These are phyloP conservation scores for Miichthys miiuy DNA, from an alignment of 2,797 vertebrate genomes.

Conservation along the genomic window DNA sequence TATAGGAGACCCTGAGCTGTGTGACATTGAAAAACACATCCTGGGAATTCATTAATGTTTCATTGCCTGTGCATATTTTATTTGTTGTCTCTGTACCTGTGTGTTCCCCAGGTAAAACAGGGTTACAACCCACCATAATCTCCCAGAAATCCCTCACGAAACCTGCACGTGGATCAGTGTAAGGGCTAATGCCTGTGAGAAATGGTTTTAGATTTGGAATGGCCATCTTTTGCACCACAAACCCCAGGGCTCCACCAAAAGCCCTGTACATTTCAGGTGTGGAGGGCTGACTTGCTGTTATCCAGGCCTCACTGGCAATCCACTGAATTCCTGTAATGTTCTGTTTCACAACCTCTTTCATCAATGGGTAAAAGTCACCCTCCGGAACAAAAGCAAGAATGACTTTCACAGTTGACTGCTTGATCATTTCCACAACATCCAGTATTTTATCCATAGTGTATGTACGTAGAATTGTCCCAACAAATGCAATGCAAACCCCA, in stretches of 20 bases:
- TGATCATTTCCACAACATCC: constrained; percentile 80
- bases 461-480: constrained; percentile 79
- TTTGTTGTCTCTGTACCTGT: neutral
- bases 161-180: constrained; percentile 55
- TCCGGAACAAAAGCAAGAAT: constrained; percentile 84
- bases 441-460: constrained; percentile 74
- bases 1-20: constrained; percentile 84
- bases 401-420: constrained; percentile 81
- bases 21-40: constrained; percentile 82
- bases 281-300: constrained; percentile 80
- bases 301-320: constrained; percentile 87
- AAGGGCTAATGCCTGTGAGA: constrained; percentile 76
- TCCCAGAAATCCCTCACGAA: constrained; percentile 85
- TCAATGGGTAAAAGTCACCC: constrained; percentile 82
- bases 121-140: constrained; percentile 77
- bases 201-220: constrained; percentile 81
- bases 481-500: constrained; percentile 84
- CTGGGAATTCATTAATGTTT: constrained; percentile 68
- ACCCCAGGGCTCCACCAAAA: constrained; percentile 84
- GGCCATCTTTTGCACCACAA: constrained; percentile 80
- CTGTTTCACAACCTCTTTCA: constrained; percentile 82
- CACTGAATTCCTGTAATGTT: constrained; percentile 87
- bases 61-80: constrained; percentile 75
- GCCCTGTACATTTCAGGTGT: constrained; percentile 80
- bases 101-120: constrained; percentile 20